These are phyloP conservation scores for Tragelaphus buxtoni DNA, from an alignment of 2,113 vertebrate genomes.

Conservation along the genomic window DNA sequence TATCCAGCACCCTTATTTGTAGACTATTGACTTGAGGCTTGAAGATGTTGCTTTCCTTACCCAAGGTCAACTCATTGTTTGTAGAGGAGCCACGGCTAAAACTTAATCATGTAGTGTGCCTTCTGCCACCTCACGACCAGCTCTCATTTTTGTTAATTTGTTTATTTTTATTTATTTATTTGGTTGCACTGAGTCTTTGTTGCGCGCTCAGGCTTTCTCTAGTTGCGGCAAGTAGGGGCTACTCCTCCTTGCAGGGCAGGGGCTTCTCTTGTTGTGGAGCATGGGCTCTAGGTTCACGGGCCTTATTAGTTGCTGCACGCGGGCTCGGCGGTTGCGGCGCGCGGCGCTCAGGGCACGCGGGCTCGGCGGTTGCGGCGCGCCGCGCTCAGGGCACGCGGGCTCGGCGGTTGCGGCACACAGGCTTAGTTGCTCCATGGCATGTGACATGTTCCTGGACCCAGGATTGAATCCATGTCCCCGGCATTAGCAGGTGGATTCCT, in stretches of 20 bases:
- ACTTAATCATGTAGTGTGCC: neutral
- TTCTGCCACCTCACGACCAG: neutral
- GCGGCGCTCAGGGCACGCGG: accelerated
- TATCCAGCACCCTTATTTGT: neutral
- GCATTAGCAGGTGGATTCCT: neutral
- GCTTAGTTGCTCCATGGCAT: neutral
- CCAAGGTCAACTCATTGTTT: neutral
- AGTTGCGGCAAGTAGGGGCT: neutral
- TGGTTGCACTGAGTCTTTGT: neutral
- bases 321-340: neutral
- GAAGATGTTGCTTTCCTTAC: neutral
- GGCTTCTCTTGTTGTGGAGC: neutral
- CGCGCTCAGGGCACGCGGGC: no score
- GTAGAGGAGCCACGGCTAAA: neutral
- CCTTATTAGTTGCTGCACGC: accelerated
- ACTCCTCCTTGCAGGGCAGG: neutral
- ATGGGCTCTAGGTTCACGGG: accelerated
- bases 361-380: no score
- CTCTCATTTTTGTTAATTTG: neutral
- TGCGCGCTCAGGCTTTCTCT: neutral
- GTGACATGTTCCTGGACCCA: neutral
- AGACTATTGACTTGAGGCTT: neutral
- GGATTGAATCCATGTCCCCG: neutral
- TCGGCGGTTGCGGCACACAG: accelerated
- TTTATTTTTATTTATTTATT: neutral